Conservation (phyloP, 2,888 invertebrate species). For the Cetonia aurata region DNA sequence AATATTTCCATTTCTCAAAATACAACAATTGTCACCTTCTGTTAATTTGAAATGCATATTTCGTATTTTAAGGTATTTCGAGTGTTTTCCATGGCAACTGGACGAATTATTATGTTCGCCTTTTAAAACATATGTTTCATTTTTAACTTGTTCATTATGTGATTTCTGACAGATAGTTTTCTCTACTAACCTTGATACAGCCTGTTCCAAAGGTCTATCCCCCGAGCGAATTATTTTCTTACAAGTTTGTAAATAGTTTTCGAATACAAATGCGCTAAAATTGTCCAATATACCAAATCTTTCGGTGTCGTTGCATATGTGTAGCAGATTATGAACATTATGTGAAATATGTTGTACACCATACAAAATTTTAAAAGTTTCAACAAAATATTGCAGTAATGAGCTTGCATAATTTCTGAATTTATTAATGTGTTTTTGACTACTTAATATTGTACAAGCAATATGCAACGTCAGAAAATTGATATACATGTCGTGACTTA, state of each 20-base stretch:
- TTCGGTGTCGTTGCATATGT: background rate
- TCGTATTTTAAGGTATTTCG: too few relatives aligned
- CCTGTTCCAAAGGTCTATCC: background rate
- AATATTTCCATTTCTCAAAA: too few relatives aligned
- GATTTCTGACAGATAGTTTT: too few relatives aligned
- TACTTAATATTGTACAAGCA: too few relatives aligned
- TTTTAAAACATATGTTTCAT: too few relatives aligned
- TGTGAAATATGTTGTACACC: background rate
- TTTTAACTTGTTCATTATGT: too few relatives aligned
- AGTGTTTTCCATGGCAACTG: too few relatives aligned
- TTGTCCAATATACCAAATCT: background rate
- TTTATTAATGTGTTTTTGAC: too few relatives aligned
- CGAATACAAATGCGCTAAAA: background rate
- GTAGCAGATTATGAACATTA: constrained; percentile 4
- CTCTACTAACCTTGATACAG: background rate
- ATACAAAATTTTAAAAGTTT: constrained; percentile 1
- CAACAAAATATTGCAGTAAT: background rate
- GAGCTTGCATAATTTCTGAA: background rate
- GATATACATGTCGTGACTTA: background rate
- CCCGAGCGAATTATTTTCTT: background rate
- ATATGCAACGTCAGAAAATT: too few relatives aligned
- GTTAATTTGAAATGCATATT: too few relatives aligned
- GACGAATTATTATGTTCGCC: too few relatives aligned
- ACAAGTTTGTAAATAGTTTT: background rate
- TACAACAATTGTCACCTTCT: too few relatives aligned